Evolutionary conservation across 2,797 vertebrate genomes (phyloP).

Genomic region (Liparis tanakae): DNA sequence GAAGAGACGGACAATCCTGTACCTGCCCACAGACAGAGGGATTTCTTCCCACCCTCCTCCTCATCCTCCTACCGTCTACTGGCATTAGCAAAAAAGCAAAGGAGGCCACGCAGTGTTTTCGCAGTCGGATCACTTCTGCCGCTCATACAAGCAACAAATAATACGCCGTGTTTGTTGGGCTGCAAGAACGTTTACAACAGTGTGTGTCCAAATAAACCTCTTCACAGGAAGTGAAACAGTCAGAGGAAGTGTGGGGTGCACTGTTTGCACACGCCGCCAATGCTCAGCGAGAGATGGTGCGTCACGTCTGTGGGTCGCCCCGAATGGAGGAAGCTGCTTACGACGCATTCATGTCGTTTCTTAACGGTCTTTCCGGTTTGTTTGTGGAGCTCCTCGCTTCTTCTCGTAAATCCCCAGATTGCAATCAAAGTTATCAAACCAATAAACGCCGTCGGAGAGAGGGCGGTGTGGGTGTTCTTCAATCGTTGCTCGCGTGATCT

Average conservation of each 20-base stretch:
- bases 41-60: slow-evolving; percentile 31
- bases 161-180: slow-evolving; percentile 7
- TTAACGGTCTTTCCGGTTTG: slow-evolving; percentile 35
- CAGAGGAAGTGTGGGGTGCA: slow-evolving; percentile 55
- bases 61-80: neutral
- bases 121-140: slow-evolving; percentile 32
- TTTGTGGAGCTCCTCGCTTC: slow-evolving; percentile 32
- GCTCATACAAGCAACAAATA: slow-evolving; percentile 23
- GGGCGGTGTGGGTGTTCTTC: slow-evolving; percentile 31
- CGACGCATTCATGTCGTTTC: neutral
- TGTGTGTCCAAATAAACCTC: slow-evolving; percentile 9
- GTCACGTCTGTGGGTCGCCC: slow-evolving; percentile 44
- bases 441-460: slow-evolving; percentile 33
- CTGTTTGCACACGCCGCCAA: slow-evolving; percentile 7
- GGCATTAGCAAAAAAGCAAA: slow-evolving; percentile 27
- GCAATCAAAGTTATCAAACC: slow-evolving; percentile 39
- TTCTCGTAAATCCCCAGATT: slow-evolving; percentile 45
- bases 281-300: slow-evolving; percentile 43
- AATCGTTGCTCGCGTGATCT: slow-evolving; percentile 49
- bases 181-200: neutral
- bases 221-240: slow-evolving; percentile 49
- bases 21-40: slow-evolving; percentile 47
- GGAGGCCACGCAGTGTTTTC: slow-evolving; percentile 18
- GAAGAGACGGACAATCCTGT: slow-evolving; percentile 37
- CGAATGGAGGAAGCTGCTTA: slow-evolving; percentile 50